These are phyloP conservation scores for Cephalopterus ornatus DNA, from an alignment of 2,113 vertebrate species.

Conservation along the genomic window DNA sequence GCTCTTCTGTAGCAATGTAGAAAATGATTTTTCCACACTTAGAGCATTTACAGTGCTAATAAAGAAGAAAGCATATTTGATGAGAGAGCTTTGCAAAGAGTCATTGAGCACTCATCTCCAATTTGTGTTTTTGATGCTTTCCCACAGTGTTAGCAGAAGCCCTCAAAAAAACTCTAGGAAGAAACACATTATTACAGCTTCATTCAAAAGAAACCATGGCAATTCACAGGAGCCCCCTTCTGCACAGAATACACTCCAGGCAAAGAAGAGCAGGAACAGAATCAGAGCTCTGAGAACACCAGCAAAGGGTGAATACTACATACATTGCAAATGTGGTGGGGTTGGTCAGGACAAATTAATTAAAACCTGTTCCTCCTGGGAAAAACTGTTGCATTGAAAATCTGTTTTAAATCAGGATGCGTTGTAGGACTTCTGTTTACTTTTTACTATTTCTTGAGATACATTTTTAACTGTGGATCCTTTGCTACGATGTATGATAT, in stretches of 20 bases:
- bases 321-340: neutral
- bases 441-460: neutral
- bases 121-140: conserved; percentile 4
- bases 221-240: neutral
- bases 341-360: neutral
- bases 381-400: neutral
- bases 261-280: neutral
- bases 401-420: neutral
- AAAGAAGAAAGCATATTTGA: conserved; percentile 8
- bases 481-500: neutral
- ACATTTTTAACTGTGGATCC: neutral
- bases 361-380: neutral
- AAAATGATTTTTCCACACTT: neutral
- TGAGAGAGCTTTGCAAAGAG: neutral
- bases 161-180: neutral
- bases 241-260: neutral
- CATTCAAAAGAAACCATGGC: neutral
- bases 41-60: neutral
- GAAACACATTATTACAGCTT: neutral
- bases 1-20: neutral
- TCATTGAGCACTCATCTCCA: neutral
- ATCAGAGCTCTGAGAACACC: neutral
- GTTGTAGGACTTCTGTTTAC: neutral
- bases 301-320: neutral
- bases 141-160: neutral